Evolutionary conservation across 2,797 vertebrate species (phyloP), one percentile per base, ranked within the genome.

Genomic region (Hozukius guyotensis): DNA sequence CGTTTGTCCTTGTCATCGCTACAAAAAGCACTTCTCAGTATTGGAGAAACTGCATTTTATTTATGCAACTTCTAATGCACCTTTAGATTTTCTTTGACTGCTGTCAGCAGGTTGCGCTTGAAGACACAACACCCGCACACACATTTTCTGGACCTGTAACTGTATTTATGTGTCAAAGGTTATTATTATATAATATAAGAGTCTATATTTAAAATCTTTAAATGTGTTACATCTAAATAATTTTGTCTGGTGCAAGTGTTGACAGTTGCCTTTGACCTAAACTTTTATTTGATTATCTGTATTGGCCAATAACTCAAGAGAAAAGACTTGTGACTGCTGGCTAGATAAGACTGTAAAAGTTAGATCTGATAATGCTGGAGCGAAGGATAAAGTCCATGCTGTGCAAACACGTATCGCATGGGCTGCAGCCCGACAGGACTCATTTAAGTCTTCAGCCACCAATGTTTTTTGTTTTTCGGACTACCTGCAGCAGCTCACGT

Each of bases 301-400:
- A 52, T 52, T 67, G 27, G 4, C 1, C 9, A 59, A 59, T 53
- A 38, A 70, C 64, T 57, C 42, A 63, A 27, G 29, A 56, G 27
- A 68, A 57, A 66, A 16, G 63, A 88, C 76, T 66, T 89, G 3
- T 83, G 55, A 76, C 77, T 53, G 80, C 46, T 20, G 18, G 22
- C 42, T 8, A 46, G 42, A 46, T 46, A 18, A 46, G 42, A 46
- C 42, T 46, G 7, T 18, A 16, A 46, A 46, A 46, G 42, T 46
- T 18, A 24, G 32, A 82, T 31, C 53, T 80, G 90, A 92, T 90
- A 84, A 59, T 6, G 32, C 5, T 25, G 27, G 36, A 18, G 59
- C 16, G 53, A 69, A 81, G 82, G 20, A 52, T 82, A 83, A 92
- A 92, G 92, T 94, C 84, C 84, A 42, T 11, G 11, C 18, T 75